These are phyloP conservation scores for Acipenser ruthenus DNA, from an alignment of 2,797 vertebrate genomes.

Conservation along the genomic window DNA sequence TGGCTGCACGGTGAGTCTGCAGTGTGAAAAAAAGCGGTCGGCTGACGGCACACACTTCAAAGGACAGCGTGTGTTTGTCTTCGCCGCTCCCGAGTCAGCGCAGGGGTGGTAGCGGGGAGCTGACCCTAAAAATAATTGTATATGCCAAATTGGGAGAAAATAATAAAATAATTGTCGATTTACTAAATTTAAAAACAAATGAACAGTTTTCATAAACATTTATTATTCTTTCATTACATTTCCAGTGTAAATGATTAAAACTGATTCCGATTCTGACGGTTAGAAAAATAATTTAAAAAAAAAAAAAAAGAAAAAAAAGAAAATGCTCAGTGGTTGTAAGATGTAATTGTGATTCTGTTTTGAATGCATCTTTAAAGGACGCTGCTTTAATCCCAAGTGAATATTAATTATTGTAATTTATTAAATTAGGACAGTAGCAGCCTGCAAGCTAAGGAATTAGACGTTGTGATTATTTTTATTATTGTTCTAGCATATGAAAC, in stretches of 20 bases:
- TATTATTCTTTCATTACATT: slow-evolving; percentile 5
- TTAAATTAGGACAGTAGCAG: slow-evolving; percentile 52
- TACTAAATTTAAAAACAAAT: neutral
- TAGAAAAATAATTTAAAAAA: no score
- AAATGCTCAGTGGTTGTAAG: no score
- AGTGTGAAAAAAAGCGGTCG: no score
- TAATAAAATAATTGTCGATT: no score
- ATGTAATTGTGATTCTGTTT: slow-evolving; percentile 5
- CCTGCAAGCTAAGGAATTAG: slow-evolving; percentile 35
- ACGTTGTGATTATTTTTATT: slow-evolving; percentile 24
- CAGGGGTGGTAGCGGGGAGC: no score
- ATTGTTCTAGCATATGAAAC: slow-evolving; percentile 52
- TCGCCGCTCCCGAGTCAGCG: no score
- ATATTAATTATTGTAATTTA: slow-evolving; percentile 41
- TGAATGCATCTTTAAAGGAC: slow-evolving; percentile 50
- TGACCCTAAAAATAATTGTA: no score
- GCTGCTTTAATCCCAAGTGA: slow-evolving; percentile 43
- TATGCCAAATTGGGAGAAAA: no score
- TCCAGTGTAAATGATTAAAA: slow-evolving; percentile 3
- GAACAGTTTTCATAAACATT: neutral
- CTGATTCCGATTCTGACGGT: slow-evolving; percentile 21
- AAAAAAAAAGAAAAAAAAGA: no score
- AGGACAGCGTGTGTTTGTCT: no score
- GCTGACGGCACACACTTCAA: no score
- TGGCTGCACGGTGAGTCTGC: no score